These are phyloP conservation scores for Mactra quadrangularis DNA, from an alignment of 1,140 invertebrate species.

Conservation along the genomic window DNA sequence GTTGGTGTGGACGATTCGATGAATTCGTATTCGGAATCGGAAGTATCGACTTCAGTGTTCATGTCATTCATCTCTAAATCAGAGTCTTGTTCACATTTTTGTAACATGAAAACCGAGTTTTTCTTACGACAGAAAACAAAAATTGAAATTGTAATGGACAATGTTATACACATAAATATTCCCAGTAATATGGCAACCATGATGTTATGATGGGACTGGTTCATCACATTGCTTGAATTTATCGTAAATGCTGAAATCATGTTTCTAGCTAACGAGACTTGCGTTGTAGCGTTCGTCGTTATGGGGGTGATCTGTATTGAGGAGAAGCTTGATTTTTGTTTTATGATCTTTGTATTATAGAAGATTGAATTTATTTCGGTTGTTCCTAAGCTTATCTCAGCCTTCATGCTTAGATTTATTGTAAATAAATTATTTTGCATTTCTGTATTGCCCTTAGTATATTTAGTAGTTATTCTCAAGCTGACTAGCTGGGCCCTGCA, in stretches of 20 bases:
- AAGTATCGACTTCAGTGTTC: conserved; percentile 74
- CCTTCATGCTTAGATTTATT: too few species aligned
- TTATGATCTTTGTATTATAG: neutral
- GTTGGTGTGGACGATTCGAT: conserved; percentile 19
- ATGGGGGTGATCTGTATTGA: conserved; percentile 8
- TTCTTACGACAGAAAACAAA: conserved; percentile 81
- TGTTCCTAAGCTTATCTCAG: too few species aligned
- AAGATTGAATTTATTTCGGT: neutral
- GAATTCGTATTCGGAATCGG: conserved; percentile 45
- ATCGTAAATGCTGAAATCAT: conserved; percentile 43
- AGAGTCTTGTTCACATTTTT: conserved; percentile 74
- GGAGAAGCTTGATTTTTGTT: conserved; percentile 1
- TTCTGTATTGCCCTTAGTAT: too few species aligned
- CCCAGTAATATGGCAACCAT: conserved; percentile 44
- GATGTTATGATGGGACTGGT: conserved; percentile 61
- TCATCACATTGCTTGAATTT: conserved; percentile 4
- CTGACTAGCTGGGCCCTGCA: too few species aligned
- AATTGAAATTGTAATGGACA: conserved; percentile 72
- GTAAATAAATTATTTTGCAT: too few species aligned
- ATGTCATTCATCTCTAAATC: conserved; percentile 78
- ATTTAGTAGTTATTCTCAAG: too few species aligned
- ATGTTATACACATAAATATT: conserved; percentile 79
- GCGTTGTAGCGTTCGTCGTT: neutral
- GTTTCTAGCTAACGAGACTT: conserved; percentile 19
- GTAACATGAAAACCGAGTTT: conserved; percentile 79